Base-by-base conservation (phyloP, 2,888 invertebrate genomes). In the Psylliodes chrysocephalus region DNA sequence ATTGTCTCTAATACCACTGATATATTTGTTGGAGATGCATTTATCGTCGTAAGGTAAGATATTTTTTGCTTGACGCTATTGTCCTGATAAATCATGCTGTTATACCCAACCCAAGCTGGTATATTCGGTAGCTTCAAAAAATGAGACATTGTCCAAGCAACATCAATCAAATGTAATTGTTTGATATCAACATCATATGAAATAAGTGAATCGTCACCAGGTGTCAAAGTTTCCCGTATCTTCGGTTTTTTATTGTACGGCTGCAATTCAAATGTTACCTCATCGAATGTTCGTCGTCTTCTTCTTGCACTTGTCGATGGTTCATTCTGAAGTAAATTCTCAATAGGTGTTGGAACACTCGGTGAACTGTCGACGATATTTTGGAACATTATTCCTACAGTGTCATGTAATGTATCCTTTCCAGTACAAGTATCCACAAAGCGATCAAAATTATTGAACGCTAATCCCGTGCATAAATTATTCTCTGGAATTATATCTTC, bases 1-100 rank as follows among this genome's bases (percentile, higher is more conserved):
- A n/a, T n/a, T n/a, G n/a, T n/a, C n/a, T n/a, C n/a, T n/a, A n/a
- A n/a, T n/a, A n/a, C n/a, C n/a, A n/a, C n/a, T n/a, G n/a, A n/a
- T n/a, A n/a, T n/a, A n/a, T n/a, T n/a, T n/a, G 77, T 77, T 12
- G 78, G 76, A 19, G 78, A 76, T 14, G 15, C 12, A 69, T 78
- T 75, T 5, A 51, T 77, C 0, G 76, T 64, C 5, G 76, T 73
- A 0, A 77, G 46, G 63, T 78, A 77, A 0, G 71, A 65, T 30
- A 77, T 62, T 67, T 68, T 70, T 68, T 78, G 77, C 38, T 65
- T 66, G 5, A 51, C 17, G 47, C 64, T 33, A 5, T 14, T 33
- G 17, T 51, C 51, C 1, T 33, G 2, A 5, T 8, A 7, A 17
- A 76, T 67, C 18, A 25, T 28, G 53, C 69, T 66, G 61, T 78